Evolutionary conservation across 2,888 invertebrate genomes (phyloP).

Genomic region (Periphyllus acericola): DNA sequence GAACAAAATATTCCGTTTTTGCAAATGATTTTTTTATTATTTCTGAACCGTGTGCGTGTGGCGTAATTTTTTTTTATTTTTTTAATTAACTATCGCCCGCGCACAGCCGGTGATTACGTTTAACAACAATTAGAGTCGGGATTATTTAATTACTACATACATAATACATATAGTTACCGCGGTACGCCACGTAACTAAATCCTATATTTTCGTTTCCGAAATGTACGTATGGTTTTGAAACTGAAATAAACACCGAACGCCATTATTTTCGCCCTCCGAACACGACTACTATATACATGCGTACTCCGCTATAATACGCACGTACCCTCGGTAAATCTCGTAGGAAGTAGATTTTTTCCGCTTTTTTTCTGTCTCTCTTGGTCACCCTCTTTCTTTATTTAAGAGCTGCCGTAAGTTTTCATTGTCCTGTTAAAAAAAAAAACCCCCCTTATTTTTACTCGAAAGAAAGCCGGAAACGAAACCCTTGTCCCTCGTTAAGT

Average conservation of each 20-base stretch:
- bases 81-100: no score
- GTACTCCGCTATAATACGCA: not conserved
- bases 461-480: not conserved
- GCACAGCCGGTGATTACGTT: no score
- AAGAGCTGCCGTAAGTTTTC: constrained; percentile 39
- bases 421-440: constrained; percentile 39
- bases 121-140: no score
- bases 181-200: no score
- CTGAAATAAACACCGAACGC: not conserved
- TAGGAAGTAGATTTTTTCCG: constrained; percentile 3
- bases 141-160: no score
- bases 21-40: no score
- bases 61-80: no score
- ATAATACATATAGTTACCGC: no score
- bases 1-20: no score
- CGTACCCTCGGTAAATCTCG: constrained; percentile 13
- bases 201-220: not conserved
- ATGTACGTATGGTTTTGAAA: not conserved
- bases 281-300: not conserved
- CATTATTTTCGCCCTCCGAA: constrained; percentile 5
- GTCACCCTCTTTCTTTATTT: constrained; percentile 52
- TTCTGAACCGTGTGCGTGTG: no score
- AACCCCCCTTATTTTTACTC: constrained; percentile 1
- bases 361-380: not conserved
- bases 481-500: constrained; percentile 57